Percentiles rank a stretch among this genome's conserved stretches.
These are phyloP conservation scores for Himantopus leucocephalus DNA, from an alignment of 2,113 vertebrate genomes.

Conservation along the genomic window DNA sequence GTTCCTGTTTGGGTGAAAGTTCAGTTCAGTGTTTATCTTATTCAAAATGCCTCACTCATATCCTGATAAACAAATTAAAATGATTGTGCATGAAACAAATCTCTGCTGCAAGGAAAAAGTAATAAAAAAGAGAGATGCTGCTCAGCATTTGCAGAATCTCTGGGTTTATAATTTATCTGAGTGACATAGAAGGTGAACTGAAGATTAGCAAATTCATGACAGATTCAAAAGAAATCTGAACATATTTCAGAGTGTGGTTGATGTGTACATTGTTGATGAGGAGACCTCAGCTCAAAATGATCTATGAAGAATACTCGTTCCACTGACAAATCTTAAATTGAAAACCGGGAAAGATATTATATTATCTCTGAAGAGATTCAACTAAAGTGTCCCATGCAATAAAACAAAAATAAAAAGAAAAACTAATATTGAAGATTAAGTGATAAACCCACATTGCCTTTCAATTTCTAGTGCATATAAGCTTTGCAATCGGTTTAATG, in stretches of 20 bases:
- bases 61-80: conserved; percentile 37
- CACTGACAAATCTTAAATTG: conserved; percentile 8
- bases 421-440: conserved; percentile 51
- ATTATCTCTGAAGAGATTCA: conserved; percentile 4
- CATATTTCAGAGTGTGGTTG: not conserved
- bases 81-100: conserved; percentile 7
- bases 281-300: not conserved
- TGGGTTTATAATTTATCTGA: conserved; percentile 21
- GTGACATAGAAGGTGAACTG: not conserved
- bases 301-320: not conserved
- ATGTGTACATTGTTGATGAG: not conserved
- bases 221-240: conserved; percentile 5
- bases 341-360: conserved; percentile 31
- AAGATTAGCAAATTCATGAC: conserved; percentile 32
- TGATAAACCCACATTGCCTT: conserved; percentile 16
- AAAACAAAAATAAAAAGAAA: not conserved
- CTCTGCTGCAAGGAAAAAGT: not conserved
- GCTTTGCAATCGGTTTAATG: conserved; percentile 48
- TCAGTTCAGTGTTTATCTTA: conserved; percentile 19
- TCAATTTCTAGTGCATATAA: conserved; percentile 35
- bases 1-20: not conserved
- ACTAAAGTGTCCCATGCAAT: not conserved
- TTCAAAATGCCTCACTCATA: not conserved
- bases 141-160: not conserved
- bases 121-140: conserved; percentile 4